phyloP scores from a whole-genome alignment of 2,888 invertebrate genomes.

The Sinhomidia bicolor region DNA sequence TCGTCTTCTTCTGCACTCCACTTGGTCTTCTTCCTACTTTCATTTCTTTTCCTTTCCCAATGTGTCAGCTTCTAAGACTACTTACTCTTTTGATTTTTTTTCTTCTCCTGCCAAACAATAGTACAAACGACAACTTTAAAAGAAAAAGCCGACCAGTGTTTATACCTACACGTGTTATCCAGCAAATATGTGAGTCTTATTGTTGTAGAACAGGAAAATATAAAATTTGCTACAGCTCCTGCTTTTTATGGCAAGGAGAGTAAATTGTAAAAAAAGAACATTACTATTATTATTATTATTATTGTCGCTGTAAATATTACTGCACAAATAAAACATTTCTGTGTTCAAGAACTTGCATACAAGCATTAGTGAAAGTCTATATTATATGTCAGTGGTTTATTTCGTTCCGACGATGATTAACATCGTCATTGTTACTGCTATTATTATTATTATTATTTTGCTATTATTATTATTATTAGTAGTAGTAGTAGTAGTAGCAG shows the following conservation, averaged over 20 bases:
- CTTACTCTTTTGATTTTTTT: neutral
- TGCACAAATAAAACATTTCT: neutral
- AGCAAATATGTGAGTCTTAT: neutral
- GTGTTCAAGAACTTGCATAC: too few relatives aligned
- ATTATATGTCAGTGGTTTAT: too few relatives aligned
- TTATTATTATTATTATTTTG: conserved; percentile 1
- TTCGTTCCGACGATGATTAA: neutral
- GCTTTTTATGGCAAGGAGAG: neutral
- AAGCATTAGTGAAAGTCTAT: too few relatives aligned
- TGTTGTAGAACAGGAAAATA: neutral
- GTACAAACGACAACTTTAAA: neutral
- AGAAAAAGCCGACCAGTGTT: neutral
- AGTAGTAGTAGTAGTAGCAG: conserved; percentile 5
- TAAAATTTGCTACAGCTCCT: neutral
- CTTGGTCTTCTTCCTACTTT: conserved; percentile 7
- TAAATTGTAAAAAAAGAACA: conserved; percentile 1
- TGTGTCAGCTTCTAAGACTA: conserved; percentile 26
- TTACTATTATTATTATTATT: neutral
- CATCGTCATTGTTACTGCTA: neutral
- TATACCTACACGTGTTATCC: neutral
- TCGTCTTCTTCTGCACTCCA: neutral
- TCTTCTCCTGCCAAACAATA: neutral
- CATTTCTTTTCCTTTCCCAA: conserved; percentile 31
- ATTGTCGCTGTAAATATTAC: neutral
- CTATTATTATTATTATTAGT: neutral